These are phyloP conservation scores for Chymomyza caudatula DNA, from an alignment of 2,888 invertebrate genomes.

Conservation along the genomic window DNA sequence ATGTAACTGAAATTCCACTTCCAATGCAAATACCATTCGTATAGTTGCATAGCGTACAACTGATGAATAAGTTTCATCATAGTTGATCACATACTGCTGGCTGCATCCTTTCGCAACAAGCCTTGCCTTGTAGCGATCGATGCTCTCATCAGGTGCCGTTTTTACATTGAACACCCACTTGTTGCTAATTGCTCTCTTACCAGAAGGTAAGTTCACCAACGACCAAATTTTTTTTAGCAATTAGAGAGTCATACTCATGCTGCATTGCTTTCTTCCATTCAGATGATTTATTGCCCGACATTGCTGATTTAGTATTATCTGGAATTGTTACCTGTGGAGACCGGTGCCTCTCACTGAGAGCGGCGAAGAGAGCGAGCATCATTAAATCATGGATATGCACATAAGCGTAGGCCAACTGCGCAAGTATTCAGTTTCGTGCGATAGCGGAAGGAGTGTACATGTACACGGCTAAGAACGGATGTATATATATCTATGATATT, in stretches of 20 bases:
- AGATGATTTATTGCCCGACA: background rate
- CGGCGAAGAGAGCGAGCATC: too few relatives aligned
- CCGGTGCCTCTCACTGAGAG: too few relatives aligned
- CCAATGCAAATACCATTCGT: constrained; percentile 34
- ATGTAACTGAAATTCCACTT: constrained; percentile 28
- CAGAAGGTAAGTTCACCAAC: constrained; percentile 20
- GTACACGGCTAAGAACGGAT: too few relatives aligned
- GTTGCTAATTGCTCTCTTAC: constrained; percentile 25
- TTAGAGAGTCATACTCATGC: constrained; percentile 21
- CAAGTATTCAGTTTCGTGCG: too few relatives aligned
- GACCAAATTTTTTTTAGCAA: too few relatives aligned
- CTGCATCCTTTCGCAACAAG: constrained; percentile 40
- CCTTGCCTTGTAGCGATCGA: constrained; percentile 27
- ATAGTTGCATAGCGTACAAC: constrained; percentile 39
- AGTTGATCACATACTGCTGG: constrained; percentile 32
- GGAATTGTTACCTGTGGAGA: constrained; percentile 13
- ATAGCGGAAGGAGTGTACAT: too few relatives aligned
- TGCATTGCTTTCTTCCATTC: constrained; percentile 25
- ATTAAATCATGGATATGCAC: too few relatives aligned
- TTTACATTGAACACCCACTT: constrained; percentile 41
- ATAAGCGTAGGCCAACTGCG: too few relatives aligned
- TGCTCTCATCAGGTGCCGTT: constrained; percentile 13
- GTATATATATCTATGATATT: too few relatives aligned
- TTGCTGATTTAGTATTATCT: constrained; percentile 8
- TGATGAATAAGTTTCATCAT: constrained; percentile 40